phyloP scores from a whole-genome alignment of 2,888 invertebrate species.

The Netelia melanura region DNA sequence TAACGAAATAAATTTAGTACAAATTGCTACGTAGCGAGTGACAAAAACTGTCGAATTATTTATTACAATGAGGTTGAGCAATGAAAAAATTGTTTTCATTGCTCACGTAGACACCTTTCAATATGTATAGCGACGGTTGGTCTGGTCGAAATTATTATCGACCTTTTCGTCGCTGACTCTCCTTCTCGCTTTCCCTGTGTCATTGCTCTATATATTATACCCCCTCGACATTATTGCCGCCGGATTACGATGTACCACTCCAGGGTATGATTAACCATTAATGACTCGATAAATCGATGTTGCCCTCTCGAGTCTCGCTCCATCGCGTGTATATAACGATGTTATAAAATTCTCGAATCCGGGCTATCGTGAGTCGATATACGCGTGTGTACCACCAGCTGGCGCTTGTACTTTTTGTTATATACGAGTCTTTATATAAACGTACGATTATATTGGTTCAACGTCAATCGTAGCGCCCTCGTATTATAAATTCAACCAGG shows the following conservation, averaged over 20 bases:
- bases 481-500: conserved; percentile 11
- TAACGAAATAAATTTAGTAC: no score
- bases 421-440: neutral
- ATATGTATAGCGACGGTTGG: neutral
- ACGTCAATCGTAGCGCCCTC: conserved; percentile 30
- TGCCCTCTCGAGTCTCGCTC: neutral
- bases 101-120: neutral
- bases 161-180: neutral
- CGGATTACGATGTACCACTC: conserved; percentile 58
- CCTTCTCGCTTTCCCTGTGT: neutral
- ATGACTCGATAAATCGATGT: conserved; percentile 66
- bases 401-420: conserved; percentile 31
- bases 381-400: conserved; percentile 60
- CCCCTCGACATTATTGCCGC: conserved; percentile 36
- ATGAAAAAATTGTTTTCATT: neutral
- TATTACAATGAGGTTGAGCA: neutral
- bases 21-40: no score
- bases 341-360: conserved; percentile 34
- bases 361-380: conserved; percentile 32
- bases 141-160: conserved; percentile 35
- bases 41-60: no score
- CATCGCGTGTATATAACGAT: neutral
- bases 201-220: neutral
- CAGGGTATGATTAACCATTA: conserved; percentile 63
- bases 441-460: neutral